Evolutionary conservation across 1,140 invertebrate genomes (phyloP).

Genomic region (Penaeus vannamei): DNA sequence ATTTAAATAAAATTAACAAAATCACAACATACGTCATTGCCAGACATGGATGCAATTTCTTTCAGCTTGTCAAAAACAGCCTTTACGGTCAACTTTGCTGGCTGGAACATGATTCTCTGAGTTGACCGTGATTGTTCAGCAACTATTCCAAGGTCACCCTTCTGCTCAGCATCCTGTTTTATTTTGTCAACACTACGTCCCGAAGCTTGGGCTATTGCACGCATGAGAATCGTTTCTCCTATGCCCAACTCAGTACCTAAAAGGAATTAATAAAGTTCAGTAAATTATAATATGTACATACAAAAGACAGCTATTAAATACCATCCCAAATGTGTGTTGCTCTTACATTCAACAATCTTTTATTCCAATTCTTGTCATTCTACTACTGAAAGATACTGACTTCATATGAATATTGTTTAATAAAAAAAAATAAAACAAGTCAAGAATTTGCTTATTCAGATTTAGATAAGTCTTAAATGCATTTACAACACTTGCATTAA

Average conservation of each 20-base stretch:
- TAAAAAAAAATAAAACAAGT: neutral
- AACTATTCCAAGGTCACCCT: conserved; percentile 93
- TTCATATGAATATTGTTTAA: no score
- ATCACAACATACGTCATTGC: conserved; percentile 78
- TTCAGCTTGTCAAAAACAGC: conserved; percentile 89
- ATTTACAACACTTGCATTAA: neutral
- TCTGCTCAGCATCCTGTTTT: conserved; percentile 83
- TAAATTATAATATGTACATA: neutral
- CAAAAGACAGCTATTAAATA: neutral
- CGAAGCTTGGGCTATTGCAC: conserved; percentile 94
- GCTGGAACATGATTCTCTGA: conserved; percentile 88
- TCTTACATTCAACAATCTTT: no score
- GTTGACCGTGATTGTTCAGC: conserved; percentile 91
- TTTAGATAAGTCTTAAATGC: no score
- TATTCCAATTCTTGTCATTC: no score
- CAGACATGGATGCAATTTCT: conserved; percentile 91
- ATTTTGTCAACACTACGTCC: conserved; percentile 89
- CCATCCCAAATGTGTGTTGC: neutral
- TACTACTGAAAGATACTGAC: no score
- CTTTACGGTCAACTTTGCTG: conserved; percentile 74
- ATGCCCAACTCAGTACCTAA: conserved; percentile 88
- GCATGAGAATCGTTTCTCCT: conserved; percentile 94
- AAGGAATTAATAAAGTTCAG: conserved; percentile 70
- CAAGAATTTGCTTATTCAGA: neutral
- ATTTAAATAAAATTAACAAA: neutral